Conservation (phyloP, 1,140 invertebrate genomes). For the Holotrichia oblita region DNA sequence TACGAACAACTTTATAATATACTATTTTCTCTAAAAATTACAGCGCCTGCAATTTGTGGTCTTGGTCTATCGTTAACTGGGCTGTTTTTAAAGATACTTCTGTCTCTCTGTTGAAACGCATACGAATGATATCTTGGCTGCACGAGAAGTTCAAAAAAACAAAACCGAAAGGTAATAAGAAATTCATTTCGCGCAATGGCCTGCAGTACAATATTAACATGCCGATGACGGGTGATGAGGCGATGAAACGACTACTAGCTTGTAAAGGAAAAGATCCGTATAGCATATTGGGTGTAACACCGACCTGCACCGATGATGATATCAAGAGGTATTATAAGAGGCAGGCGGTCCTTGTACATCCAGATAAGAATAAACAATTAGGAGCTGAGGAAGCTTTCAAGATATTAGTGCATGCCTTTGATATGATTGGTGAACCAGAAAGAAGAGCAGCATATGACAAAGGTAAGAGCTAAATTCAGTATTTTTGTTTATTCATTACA, state of each 20-base stretch:
- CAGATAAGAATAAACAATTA: conserved; percentile 93
- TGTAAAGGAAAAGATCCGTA: conserved; percentile 96
- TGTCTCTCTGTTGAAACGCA: conserved; percentile 52
- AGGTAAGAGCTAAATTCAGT: conserved; percentile 48
- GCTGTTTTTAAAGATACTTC: conserved; percentile 52
- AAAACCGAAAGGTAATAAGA: conserved; percentile 50
- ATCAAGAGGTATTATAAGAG: conserved; percentile 93
- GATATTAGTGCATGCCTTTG: conserved; percentile 93
- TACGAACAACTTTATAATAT: too few relatives aligned
- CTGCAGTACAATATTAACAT: conserved; percentile 83
- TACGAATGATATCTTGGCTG: conserved; percentile 56
- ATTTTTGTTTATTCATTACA: too few relatives aligned
- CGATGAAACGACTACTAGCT: conserved; percentile 89
- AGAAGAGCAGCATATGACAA: conserved; percentile 59
- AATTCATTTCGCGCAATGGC: conserved; percentile 63
- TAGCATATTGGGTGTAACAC: conserved; percentile 74
- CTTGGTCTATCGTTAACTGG: conserved; percentile 53
- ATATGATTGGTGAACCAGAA: conserved; percentile 90
- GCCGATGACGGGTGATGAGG: conserved; percentile 91
- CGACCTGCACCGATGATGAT: conserved; percentile 89
- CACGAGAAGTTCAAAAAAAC: conserved; percentile 56
- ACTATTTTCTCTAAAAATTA: conserved; percentile 26
- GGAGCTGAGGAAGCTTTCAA: conserved; percentile 97
- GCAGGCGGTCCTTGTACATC: conserved; percentile 93
- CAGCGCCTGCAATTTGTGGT: conserved; percentile 53